phyloP scores from a whole-genome alignment of 2,888 invertebrate species.

The Pemphredon lugubris region DNA sequence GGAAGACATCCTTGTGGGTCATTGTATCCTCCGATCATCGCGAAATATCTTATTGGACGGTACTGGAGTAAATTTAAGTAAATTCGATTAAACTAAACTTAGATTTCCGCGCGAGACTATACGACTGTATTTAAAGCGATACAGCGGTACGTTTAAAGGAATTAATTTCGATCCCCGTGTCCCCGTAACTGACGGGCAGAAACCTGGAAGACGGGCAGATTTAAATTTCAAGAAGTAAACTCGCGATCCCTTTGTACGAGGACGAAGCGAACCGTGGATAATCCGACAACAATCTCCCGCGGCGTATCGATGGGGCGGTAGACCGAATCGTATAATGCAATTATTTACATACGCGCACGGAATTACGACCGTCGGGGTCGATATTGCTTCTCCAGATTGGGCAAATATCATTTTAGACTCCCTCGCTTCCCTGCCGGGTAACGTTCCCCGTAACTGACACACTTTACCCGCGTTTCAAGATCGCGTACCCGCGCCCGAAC shows the following conservation, averaged over 20 bases:
- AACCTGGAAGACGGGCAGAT: constrained; percentile 40
- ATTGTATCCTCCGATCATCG: no score
- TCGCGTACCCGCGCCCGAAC: constrained; percentile 25
- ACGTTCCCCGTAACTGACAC: constrained; percentile 57
- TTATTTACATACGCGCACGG: constrained; percentile 76
- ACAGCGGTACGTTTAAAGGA: no score
- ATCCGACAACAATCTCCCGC: constrained; percentile 70
- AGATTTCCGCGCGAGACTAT: no score
- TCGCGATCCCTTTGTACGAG: constrained; percentile 60
- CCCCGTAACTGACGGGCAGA: constrained; percentile 3
- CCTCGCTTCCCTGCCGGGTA: constrained; percentile 44
- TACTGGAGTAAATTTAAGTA: no score
- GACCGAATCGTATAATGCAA: constrained; percentile 72
- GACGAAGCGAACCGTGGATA: constrained; percentile 66
- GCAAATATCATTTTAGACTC: constrained; percentile 75
- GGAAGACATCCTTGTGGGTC: no score
- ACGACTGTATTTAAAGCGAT: no score
- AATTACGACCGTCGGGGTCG: constrained; percentile 64
- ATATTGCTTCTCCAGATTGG: constrained; percentile 71
- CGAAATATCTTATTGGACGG: no score
- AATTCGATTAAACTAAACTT: no score
- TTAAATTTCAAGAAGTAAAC: constrained; percentile 67
- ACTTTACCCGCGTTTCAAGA: constrained; percentile 51
- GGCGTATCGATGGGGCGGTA: constrained; percentile 49
- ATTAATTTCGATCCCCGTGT: not conserved